Base-by-base conservation (phyloP, 1,140 invertebrate species). In the Lucilia cuprina region DNA sequence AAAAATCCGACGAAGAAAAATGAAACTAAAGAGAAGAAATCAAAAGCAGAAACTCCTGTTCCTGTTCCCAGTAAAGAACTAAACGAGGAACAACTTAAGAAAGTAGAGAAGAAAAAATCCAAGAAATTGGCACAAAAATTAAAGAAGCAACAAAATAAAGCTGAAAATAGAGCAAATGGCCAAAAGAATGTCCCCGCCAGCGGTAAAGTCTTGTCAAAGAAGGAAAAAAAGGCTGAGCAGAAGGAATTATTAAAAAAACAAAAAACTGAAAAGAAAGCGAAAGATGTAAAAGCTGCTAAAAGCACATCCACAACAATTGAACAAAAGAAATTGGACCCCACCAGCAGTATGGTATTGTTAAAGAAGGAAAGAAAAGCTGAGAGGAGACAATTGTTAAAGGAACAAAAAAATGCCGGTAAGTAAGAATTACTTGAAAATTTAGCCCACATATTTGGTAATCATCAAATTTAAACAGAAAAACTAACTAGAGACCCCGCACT, bases 61-160 rank as follows among this genome's bases (percentile, higher is more conserved):
- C 14, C 55, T 2, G 55, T 30, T 30, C 25, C 25, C 25, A 14
- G 60, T n/a, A 87, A 85, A 30, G 82, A 75, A 19, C 17, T 89
- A 34, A 82, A 85, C 0, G 80, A 47, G 0, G 84, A 86, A 5
- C 87, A 89, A 34, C 5, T 87, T 21, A 88, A 87, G 30, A 89
- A 87, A 74, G 90, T 90, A 30, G 86, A 88, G 82, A 90, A 90
- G 74, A 90, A 90, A 83, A 90, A 90, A 30, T 88, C 87, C 1
- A 90, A 90, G n/a, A 90, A 90, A 65, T 83, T 84, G 49, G 88
- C 89, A 9, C 88, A 90, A 50, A 90, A 90, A 49, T 75, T 89
- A 0, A 90, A 88, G 30, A 90, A 88, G 10, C 85, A 87, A 17
- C 70, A 85, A 8, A 85, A 84, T 7, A 89, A 88, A 65, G 19